These are phyloP conservation scores for Conus betulinus DNA, from an alignment of 1,140 invertebrate genomes.

Conservation along the genomic window DNA sequence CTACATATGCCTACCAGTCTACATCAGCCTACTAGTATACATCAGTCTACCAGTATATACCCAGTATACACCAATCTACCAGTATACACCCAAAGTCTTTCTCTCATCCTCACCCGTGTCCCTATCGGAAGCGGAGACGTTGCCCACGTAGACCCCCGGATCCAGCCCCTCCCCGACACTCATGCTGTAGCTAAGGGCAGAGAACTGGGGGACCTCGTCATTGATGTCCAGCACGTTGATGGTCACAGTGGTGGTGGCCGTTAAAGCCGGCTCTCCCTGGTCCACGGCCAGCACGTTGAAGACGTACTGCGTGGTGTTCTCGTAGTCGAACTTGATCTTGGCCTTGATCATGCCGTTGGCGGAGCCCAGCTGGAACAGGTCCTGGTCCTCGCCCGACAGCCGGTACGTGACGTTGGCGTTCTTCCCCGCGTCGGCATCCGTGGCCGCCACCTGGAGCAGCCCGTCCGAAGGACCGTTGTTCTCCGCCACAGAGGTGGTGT, in stretches of 20 bases:
- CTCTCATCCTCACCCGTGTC: slow-evolving; percentile 26
- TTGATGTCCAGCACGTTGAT: slow-evolving; percentile 59
- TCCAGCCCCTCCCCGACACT: slow-evolving; percentile 42
- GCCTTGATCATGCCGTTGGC: slow-evolving; percentile 44
- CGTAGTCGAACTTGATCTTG: slow-evolving; percentile 51
- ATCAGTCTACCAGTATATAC: too few species aligned
- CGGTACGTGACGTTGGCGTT: slow-evolving; percentile 55
- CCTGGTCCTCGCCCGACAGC: slow-evolving; percentile 22
- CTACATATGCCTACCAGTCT: too few species aligned
- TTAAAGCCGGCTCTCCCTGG: slow-evolving; percentile 47
- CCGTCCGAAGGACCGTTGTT: slow-evolving; percentile 43
- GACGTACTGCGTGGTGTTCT: slow-evolving; percentile 40
- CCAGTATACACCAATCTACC: too few species aligned
- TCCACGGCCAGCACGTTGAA: slow-evolving; percentile 58
- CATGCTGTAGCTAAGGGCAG: slow-evolving; percentile 44
- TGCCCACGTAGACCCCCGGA: slow-evolving; percentile 42
- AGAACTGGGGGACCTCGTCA: slow-evolving; percentile 54
- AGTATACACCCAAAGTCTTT: too few species aligned
- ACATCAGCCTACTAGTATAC: too few species aligned
- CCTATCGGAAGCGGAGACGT: slow-evolving; percentile 42
- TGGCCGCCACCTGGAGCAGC: slow-evolving; percentile 49
- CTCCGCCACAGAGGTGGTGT: slow-evolving; percentile 45
- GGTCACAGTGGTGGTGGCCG: slow-evolving; percentile 43
- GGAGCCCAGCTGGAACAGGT: slow-evolving; percentile 38
- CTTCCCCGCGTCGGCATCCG: slow-evolving; percentile 50